Conservation (phyloP, 2,797 vertebrate species). For the Chelon labrosus region DNA sequence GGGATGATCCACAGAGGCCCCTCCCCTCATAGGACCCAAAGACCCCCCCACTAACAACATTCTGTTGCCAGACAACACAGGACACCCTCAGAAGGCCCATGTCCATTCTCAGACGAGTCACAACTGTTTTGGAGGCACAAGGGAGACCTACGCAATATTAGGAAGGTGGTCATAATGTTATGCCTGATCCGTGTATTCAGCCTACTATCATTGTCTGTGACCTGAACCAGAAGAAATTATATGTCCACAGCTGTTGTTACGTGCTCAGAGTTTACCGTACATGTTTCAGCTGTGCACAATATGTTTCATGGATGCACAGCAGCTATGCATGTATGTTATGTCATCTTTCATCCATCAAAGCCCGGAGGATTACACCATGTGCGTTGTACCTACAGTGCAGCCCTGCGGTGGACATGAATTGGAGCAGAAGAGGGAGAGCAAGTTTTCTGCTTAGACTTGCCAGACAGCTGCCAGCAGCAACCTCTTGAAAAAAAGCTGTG, state of each 20-base stretch:
- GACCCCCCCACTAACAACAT: too few relatives aligned
- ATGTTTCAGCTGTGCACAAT: constrained; percentile 22
- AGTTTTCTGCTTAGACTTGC: constrained; percentile 48
- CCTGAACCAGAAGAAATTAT: constrained; percentile 13
- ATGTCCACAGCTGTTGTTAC: constrained; percentile 40
- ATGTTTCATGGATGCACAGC: constrained; percentile 27
- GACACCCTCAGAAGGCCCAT: too few relatives aligned
- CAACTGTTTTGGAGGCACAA: too few relatives aligned
- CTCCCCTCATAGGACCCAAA: too few relatives aligned
- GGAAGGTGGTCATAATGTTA: too few relatives aligned
- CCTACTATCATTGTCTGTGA: constrained; percentile 2
- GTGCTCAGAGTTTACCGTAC: constrained; percentile 8
- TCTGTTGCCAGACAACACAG: too few relatives aligned
- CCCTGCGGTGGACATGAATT: constrained; percentile 64
- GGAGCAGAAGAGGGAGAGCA: constrained; percentile 71
- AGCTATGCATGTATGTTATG: constrained; percentile 26
- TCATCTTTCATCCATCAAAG: constrained; percentile 50
- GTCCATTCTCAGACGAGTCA: too few relatives aligned
- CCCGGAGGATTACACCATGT: constrained; percentile 50
- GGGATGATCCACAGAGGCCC: too few relatives aligned
- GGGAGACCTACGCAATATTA: too few relatives aligned
- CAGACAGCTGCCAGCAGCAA: constrained; percentile 52
- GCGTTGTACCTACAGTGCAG: constrained; percentile 42
- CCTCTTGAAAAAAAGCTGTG: constrained; percentile 8
- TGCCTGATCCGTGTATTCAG: not conserved